Evolutionary conservation across 2,888 invertebrate genomes (phyloP).

Genomic region (Cephonodes hylas): DNA sequence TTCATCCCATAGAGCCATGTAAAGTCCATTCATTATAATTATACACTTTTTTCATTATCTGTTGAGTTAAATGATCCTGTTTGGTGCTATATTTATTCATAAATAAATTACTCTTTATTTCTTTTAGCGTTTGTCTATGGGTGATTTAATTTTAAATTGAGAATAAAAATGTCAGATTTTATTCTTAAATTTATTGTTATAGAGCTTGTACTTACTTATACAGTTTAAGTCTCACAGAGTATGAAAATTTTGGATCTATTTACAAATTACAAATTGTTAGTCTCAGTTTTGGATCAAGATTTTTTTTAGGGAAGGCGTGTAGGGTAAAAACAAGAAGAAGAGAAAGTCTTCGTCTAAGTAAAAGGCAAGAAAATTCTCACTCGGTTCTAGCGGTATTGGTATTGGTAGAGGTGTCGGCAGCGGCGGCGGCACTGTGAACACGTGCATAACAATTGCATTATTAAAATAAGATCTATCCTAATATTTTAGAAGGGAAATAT

Average conservation of each 20-base stretch:
- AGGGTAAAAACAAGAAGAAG: not conserved
- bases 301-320: not conserved
- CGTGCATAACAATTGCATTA: no score
- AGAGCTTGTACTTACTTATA: not conserved
- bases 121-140: no score
- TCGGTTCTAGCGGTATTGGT: constrained; percentile 3
- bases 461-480: no score
- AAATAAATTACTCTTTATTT: not conserved
- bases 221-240: not conserved
- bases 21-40: not conserved
- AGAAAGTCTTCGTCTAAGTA: not conserved
- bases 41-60: not conserved
- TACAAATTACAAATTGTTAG: not conserved
- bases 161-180: not conserved
- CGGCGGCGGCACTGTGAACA: not conserved
- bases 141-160: not conserved
- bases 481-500: no score
- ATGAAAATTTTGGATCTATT: not conserved
- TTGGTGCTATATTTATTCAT: not conserved
- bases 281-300: not conserved
- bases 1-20: not conserved
- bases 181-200: not conserved
- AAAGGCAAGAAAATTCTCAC: not conserved
- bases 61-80: not conserved
- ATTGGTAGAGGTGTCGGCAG: not conserved